Conservation (phyloP, 2,113 vertebrate genomes). For the Ciconia maguari region DNA sequence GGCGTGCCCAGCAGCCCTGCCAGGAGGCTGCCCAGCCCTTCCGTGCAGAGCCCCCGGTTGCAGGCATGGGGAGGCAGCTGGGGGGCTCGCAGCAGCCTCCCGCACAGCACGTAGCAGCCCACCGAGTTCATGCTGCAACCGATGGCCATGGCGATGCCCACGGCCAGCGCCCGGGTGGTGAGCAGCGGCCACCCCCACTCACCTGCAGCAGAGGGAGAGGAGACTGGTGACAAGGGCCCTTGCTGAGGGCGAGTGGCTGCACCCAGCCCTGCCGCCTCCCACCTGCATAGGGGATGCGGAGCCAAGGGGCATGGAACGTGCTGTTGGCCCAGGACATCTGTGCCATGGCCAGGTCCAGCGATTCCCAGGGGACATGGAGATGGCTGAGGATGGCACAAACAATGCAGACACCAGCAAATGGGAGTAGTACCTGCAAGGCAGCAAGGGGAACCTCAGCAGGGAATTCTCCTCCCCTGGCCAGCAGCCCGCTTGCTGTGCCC, state of each 20-base stretch:
- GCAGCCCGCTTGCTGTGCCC: not conserved
- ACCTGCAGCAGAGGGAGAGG: conserved; percentile 52
- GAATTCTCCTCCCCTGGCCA: not conserved
- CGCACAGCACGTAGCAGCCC: conserved; percentile 78
- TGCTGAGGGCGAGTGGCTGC: not conserved
- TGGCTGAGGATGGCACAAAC: conserved; percentile 67
- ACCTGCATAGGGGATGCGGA: conserved; percentile 79
- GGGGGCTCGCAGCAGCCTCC: conserved; percentile 66
- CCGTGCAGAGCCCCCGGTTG: conserved; percentile 79
- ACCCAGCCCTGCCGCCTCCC: not conserved
- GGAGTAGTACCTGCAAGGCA: conserved; percentile 76
- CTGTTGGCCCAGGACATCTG: conserved; percentile 33
- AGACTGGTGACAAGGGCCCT: not conserved
- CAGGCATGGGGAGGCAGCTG: conserved; percentile 63
- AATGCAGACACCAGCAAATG: conserved; percentile 71
- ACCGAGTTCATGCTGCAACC: conserved; percentile 76
- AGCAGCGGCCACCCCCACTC: conserved; percentile 75
- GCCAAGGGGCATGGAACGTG: conserved; percentile 68
- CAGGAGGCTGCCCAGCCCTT: conserved; percentile 80
- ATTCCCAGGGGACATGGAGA: conserved; percentile 21
- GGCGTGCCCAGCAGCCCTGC: conserved; percentile 78
- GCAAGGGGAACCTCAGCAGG: not conserved
- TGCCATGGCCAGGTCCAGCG: not conserved
- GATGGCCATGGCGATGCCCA: conserved; percentile 78
- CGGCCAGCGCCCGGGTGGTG: conserved; percentile 66